Percentiles rank a stretch among this genome's conserved stretches.
Evolutionary conservation across 2,113 vertebrate species (phyloP).

Genomic region (Cyprinus carpio): DNA sequence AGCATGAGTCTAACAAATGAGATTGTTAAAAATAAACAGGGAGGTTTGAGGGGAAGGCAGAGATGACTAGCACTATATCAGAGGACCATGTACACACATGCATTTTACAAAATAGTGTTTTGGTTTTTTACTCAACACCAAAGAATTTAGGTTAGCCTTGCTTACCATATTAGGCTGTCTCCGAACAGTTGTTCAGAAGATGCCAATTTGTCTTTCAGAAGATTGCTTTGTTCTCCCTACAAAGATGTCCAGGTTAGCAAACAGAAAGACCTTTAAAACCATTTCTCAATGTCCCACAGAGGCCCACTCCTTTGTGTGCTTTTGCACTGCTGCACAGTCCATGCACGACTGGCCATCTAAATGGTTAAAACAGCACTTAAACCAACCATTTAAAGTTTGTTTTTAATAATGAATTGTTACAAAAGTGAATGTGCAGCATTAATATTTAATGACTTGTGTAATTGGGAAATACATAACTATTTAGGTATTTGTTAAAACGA

Average conservation of each 20-base stretch:
- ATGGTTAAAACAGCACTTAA: slow-evolving; percentile 78
- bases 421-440: slow-evolving; percentile 76
- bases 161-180: slow-evolving; percentile 77
- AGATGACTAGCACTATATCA: slow-evolving; percentile 16
- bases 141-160: slow-evolving; percentile 86
- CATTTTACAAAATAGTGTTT: slow-evolving; percentile 35
- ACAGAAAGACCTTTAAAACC: slow-evolving; percentile 57
- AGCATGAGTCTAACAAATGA: slow-evolving; percentile 51
- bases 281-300: slow-evolving; percentile 57
- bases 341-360: slow-evolving; percentile 52
- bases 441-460: slow-evolving; percentile 53
- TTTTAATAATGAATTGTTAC: slow-evolving; percentile 65
- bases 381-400: slow-evolving; percentile 69
- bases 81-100: slow-evolving; percentile 64
- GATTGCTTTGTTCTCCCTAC: slow-evolving; percentile 17
- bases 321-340: slow-evolving; percentile 68
- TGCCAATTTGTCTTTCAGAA: slow-evolving; percentile 25
- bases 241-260: slow-evolving; percentile 66
- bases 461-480: slow-evolving; percentile 46
- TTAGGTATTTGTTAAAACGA: slow-evolving; percentile 50
- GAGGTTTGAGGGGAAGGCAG: slow-evolving; percentile 31
- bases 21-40: slow-evolving; percentile 27
- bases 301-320: slow-evolving; percentile 53
- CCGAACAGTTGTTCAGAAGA: slow-evolving; percentile 42
- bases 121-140: slow-evolving; percentile 86